Conservation (phyloP, 1,140 invertebrate genomes). For the Leptestheria dahalacensis region DNA sequence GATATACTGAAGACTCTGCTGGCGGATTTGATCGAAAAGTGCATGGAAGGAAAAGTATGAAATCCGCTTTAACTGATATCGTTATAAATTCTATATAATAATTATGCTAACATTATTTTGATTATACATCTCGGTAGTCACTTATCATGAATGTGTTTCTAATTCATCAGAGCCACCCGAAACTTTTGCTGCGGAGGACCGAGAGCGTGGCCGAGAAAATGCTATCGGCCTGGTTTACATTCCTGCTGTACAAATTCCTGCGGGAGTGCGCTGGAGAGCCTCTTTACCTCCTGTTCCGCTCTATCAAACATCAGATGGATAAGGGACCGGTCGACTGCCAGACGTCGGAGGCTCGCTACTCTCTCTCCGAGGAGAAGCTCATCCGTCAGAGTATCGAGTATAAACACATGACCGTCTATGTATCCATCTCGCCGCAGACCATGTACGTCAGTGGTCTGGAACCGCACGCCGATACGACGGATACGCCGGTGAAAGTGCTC, state of each 20-base stretch:
- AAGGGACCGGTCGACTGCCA: slow-evolving; percentile 98
- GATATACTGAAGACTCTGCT: slow-evolving; percentile 94
- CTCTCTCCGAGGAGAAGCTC: slow-evolving; percentile 93
- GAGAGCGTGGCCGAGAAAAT: slow-evolving; percentile 99
- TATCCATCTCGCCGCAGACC: slow-evolving; percentile 84
- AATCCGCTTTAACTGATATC: no score
- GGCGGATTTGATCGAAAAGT: slow-evolving; percentile 93
- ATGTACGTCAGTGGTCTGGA: slow-evolving; percentile 74
- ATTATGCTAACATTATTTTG: no score
- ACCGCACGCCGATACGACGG: slow-evolving; percentile 67
- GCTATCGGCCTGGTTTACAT: slow-evolving; percentile 97
- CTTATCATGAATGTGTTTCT: no score
- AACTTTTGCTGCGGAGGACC: slow-evolving; percentile 81
- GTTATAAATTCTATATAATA: no score
- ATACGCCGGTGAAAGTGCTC: slow-evolving; percentile 81
- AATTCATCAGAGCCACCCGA: slow-evolving; percentile 98
- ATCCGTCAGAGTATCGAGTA: slow-evolving; percentile 96
- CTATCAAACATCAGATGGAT: slow-evolving; percentile 98
- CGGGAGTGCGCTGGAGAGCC: slow-evolving; percentile 92
- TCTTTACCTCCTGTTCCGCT: slow-evolving; percentile 91
- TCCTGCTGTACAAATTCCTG: slow-evolving; percentile 92
- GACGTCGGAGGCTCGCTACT: slow-evolving; percentile 94
- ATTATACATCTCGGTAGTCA: no score
- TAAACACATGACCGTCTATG: slow-evolving; percentile 83
- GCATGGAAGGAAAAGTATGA: slow-evolving; percentile 94